Percentiles rank a stretch among this genome's conserved stretches.
phyloP scores from a whole-genome alignment of 1,140 invertebrate species.

The Listronotus oregonensis region DNA sequence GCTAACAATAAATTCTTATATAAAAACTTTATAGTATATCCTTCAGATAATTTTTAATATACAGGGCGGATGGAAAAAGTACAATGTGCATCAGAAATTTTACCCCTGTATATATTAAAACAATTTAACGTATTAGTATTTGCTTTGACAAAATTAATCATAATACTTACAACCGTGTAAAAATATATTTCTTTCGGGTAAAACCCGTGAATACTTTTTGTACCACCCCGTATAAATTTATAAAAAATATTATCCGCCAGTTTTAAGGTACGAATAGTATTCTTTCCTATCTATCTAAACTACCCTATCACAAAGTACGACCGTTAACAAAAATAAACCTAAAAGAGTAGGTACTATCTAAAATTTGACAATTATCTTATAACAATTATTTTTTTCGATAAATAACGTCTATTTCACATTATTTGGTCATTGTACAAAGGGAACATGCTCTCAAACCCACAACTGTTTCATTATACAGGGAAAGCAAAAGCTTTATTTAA shows the following conservation, averaged over 20 bases:
- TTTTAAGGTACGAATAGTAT: constrained; percentile 34
- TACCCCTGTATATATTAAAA: constrained; percentile 7
- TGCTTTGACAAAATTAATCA: constrained; percentile 1
- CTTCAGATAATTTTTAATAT: constrained; percentile 26
- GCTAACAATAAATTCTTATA: constrained; percentile 36
- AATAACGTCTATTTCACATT: constrained; percentile 17
- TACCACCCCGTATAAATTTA: constrained; percentile 24
- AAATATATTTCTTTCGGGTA: constrained; percentile 11
- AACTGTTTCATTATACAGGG: constrained; percentile 11
- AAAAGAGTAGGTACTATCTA: constrained; percentile 14
- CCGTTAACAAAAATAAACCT: constrained; percentile 18
- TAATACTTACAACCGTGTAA: constrained; percentile 20
- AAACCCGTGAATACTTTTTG: constrained; percentile 12
- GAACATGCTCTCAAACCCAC: constrained; percentile 1
- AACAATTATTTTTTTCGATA: constrained; percentile 1
- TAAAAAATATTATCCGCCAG: constrained; percentile 19
- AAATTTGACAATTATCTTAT: constrained; percentile 1
- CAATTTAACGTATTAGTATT: neutral
- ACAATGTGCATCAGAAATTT: constrained; percentile 9
- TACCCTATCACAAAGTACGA: constrained; percentile 30
- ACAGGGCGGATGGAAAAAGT: constrained; percentile 17
- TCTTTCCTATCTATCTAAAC: constrained; percentile 19
- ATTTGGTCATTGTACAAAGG: constrained; percentile 26
- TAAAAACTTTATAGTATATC: constrained; percentile 32
- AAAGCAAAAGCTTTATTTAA: constrained; percentile 12